These are phyloP conservation scores for Maconellicoccus hirsutus DNA, from an alignment of 1,140 invertebrate genomes.

Conservation along the genomic window DNA sequence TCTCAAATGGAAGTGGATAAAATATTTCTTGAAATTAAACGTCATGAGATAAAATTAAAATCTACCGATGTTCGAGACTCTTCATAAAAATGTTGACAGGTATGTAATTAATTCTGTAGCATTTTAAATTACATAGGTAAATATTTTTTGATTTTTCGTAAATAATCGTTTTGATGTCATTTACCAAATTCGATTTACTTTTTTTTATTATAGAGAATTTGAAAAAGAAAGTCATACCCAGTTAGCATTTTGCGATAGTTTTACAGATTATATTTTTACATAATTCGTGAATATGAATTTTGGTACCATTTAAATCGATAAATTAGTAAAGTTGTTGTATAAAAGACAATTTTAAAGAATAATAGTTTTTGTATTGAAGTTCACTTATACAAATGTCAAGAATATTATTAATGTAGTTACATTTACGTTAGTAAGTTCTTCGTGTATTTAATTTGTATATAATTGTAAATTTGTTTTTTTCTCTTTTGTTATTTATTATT, in stretches of 20 bases:
- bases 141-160: too few species aligned
- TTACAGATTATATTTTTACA: too few species aligned
- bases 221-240: too few species aligned
- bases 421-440: not conserved
- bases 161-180: too few species aligned
- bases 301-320: not conserved
- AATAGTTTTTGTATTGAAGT: not conserved
- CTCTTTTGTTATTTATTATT: not conserved
- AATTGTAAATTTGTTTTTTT: not conserved
- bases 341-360: not conserved
- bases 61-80: not conserved
- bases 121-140: too few species aligned
- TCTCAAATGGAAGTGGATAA: not conserved
- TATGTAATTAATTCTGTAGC: too few species aligned
- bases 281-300: not conserved
- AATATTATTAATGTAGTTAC: not conserved
- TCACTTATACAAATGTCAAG: not conserved
- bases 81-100: not conserved
- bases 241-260: too few species aligned
- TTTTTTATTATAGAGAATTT: too few species aligned
- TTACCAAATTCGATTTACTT: too few species aligned
- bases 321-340: not conserved
- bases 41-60: not conserved
- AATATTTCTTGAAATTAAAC: constrained; percentile 4
- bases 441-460: not conserved